Evolutionary conservation across 2,888 invertebrate genomes (phyloP).

Genomic region (Dicranocentrus wangi): DNA sequence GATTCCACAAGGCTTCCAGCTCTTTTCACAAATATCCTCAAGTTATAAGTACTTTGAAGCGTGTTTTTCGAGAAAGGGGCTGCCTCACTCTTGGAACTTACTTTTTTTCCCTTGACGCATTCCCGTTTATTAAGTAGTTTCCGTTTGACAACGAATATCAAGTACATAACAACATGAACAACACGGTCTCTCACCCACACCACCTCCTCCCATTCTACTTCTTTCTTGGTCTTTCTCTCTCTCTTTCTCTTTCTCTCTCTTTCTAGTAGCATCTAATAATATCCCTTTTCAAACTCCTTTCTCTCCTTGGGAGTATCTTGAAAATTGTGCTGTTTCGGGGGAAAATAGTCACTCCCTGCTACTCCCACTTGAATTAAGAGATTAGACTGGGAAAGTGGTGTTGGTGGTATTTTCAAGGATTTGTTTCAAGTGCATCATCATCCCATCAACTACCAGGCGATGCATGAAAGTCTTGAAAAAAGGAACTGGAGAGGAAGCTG

Average conservation of each 20-base stretch:
- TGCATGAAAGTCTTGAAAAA: background rate
- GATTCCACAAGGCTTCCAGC: background rate
- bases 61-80: too few species aligned
- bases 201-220: too few species aligned
- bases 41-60: background rate
- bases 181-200: too few species aligned
- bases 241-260: background rate
- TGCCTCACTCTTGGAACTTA: too few species aligned
- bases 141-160: slow-evolving; percentile 55
- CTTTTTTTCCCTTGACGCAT: background rate
- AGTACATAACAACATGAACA: background rate
- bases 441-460: background rate
- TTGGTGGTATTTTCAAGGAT: slow-evolving; percentile 30
- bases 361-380: slow-evolving; percentile 48
- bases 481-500: too few species aligned
- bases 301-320: too few species aligned
- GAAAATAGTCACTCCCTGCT: background rate
- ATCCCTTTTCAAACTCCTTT: too few species aligned
- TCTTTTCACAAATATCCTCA: background rate
- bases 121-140: slow-evolving; percentile 23
- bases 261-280: too few species aligned
- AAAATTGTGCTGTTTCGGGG: background rate
- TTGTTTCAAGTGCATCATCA: slow-evolving; percentile 26
- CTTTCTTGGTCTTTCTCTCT: background rate
- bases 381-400: slow-evolving; percentile 39